Evolutionary conservation across 1,140 invertebrate species (phyloP), one percentile per base, ranked within the genome.

Genomic region (Tetramorium alpestre): DNA sequence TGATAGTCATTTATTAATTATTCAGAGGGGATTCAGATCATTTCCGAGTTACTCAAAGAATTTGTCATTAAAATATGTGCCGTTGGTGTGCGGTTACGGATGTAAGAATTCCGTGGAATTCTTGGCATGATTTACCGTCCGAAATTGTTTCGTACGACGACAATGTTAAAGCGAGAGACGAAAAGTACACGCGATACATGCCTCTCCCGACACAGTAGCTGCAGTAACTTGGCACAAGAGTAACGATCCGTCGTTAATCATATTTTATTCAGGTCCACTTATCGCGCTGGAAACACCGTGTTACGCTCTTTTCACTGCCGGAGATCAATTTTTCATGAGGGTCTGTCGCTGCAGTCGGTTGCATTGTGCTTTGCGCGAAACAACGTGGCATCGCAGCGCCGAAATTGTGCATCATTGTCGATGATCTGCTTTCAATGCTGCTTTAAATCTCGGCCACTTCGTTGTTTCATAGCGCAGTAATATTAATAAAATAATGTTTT

Each of bases 181-280:
- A 69, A 81, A 84, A 18, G 80, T 41, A 60, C 41, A 60, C 13
- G 69, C 80, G 54, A 54, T 84, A 49, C 62, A 38, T 70, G 16
- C 13, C 51, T 70, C 33, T 41, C 47, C 11, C 64, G 47, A 25
- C 62, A 81, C n/a, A 41, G 64, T 81, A 41, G 64, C 65, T 41
- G 64, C 62, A 47, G 77, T 70, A 60, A 84, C 69, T 73, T 73
- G 80, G 69, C 69, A 80, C 80, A 47, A 60, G 69, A 84, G 22
- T 84, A 84, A 84, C 80, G 28, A 5, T 60, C 25, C 69, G 25
- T 84, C 69, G 69, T 84, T 84, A 84, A 84, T 84, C 80, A 84
- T 84, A 84, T 84, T 84, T 73, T 84, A 84, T 84, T 84, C 80
- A 75, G 28, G 41, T 16, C 25, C 69, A 84, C 80, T 84, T 73